Base-by-base conservation (phyloP, 2,797 vertebrate genomes). In the Myotis myotis region DNA sequence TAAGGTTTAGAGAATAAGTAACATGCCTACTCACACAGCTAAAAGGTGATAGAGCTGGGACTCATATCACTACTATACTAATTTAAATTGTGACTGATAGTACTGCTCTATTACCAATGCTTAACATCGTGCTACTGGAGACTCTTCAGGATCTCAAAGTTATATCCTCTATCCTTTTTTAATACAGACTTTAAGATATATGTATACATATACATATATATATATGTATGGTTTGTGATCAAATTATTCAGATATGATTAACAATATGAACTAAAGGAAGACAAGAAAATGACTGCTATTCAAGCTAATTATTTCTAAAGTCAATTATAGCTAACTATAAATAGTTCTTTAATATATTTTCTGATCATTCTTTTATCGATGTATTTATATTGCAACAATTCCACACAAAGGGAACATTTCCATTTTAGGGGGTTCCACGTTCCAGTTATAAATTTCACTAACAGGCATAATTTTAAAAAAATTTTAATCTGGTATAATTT, bases 401-500 rank as follows among this genome's bases (percentile, higher is more conserved):
- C 44, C 57, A 81, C 15, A 89, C 10, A 87, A 78, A 76, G 25
- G 81, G 13, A 81, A 38, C 20, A 89, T 70, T 57, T 87, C 23
- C 28, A 92, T n/a, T 79, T 88, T 49, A 86, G 47, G 53, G 11
- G 28, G 62, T 78, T 92, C 38, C 30, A 91, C 85, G 6, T 95
- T 82, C 12, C 60, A 93, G 22, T 64, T 85, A 87, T 19, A 76
- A 79, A 93, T 79, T 89, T 87, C 36, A 20, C 23, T 83, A 76
- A 81, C 0, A 71, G 8, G 88, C 28, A 41, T 47, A 95, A 92
- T 4, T 74, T 89, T 70, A 86, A 60, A 93, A 80, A 95, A 78
- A 79, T 84, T 82, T 87, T 93, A 95, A 86, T 64, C 33, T 62
- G 55, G n/a, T 10, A 87, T 2, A 80, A 49, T 93, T 75, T 78